Percentiles rank a stretch among this genome's conserved stretches.
Evolutionary conservation across 2,888 invertebrate genomes (phyloP).

Genomic region (Mamestra brassicae): DNA sequence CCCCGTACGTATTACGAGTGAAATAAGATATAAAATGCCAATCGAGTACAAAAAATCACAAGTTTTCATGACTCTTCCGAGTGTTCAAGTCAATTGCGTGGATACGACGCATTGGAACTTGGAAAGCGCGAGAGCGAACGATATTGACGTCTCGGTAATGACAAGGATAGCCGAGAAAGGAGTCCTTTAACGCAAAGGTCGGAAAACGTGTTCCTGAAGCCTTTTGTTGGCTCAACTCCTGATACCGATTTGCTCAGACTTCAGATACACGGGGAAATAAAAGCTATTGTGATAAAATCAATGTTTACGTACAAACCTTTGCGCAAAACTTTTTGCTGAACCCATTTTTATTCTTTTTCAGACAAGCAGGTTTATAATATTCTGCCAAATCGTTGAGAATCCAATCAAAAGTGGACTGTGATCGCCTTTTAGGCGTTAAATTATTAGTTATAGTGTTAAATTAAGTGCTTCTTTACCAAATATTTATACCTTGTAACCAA

Average conservation of each 20-base stretch:
- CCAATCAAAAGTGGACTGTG: constrained; percentile 79
- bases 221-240: constrained; percentile 60
- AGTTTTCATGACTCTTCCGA: constrained; percentile 1
- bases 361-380: constrained; percentile 63
- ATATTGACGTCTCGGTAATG: constrained; percentile 53
- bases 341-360: constrained; percentile 55
- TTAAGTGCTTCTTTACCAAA: constrained; percentile 86
- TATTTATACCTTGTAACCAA: constrained; percentile 78
- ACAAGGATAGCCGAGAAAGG: constrained; percentile 52
- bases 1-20: constrained; percentile 15
- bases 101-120: constrained; percentile 19
- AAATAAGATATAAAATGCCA: constrained; percentile 17
- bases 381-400: constrained; percentile 66
- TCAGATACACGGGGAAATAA: constrained; percentile 60
- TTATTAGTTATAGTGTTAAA: constrained; percentile 70
- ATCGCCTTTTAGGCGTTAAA: constrained; percentile 87
- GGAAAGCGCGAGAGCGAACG: constrained; percentile 17
- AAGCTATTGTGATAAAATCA: constrained; percentile 53
- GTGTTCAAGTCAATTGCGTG: constrained; percentile 29
- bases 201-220: constrained; percentile 46
- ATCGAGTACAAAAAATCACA: constrained; percentile 3
- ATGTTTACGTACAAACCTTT: constrained; percentile 49
- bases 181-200: constrained; percentile 44
- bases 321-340: constrained; percentile 46
- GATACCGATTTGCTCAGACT: constrained; percentile 48